Conservation (phyloP, 2,113 vertebrate species). For the Prinia subflava region DNA sequence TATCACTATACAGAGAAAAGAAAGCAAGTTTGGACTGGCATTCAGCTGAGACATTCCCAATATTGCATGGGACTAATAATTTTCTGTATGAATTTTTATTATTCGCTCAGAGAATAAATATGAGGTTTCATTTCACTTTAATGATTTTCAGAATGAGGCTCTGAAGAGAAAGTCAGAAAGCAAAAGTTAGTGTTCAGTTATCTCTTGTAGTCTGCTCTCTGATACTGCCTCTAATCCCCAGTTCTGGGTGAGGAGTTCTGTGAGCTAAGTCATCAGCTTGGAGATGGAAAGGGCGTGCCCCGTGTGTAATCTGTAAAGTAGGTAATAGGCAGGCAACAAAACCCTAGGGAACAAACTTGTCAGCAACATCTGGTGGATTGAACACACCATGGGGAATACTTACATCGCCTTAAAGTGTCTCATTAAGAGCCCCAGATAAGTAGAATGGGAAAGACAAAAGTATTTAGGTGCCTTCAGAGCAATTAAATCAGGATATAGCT, state of each 20-base stretch:
- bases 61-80: not conserved
- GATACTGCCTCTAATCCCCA: not conserved
- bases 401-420: not conserved
- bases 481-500: not conserved
- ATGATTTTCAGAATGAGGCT: not conserved
- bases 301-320: accelerated
- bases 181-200: not conserved
- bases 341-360: not conserved
- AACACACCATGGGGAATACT: not conserved
- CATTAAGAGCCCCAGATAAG: not conserved
- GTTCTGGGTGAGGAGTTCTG: not conserved
- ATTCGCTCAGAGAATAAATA: slow-evolving; percentile 19
- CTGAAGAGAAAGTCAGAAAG: not conserved
- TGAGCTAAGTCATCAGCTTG: not conserved
- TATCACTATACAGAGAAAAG: not conserved
- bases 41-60: not conserved
- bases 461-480: not conserved
- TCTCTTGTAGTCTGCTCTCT: not conserved
- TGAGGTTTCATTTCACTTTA: slow-evolving; percentile 5
- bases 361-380: not conserved
- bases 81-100: slow-evolving; percentile 11
- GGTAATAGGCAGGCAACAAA: not conserved
- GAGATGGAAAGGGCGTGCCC: not conserved
- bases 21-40: not conserved
- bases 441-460: not conserved